Base-by-base conservation (phyloP, 2,797 vertebrate genomes). In the Schizopygopsis pylzovi region DNA sequence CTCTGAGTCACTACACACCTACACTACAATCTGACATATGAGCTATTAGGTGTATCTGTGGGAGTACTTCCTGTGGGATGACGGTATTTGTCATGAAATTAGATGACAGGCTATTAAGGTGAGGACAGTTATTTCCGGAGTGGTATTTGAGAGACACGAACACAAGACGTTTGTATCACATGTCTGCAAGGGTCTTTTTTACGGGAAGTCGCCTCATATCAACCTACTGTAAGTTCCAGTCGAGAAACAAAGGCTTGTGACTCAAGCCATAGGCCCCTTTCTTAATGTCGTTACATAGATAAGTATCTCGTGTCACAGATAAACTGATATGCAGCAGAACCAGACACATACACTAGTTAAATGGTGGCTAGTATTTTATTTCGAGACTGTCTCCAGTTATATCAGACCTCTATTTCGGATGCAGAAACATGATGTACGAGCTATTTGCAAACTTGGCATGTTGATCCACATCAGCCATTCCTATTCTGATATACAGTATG, bases 1-100 rank as follows among this genome's bases (percentile, higher is more conserved):
- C 81, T 76, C 41, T 81, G 79, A 89, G 61, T 90, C 81, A 90
- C 82, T 33, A 28, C 28, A 68, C 73, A 33, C 0, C 28, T 33
- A 33, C 28, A 33, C 28, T 22, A 11, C 18, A 39, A 86, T 18
- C 28, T 78, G 79, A 20, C 25, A 87, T 71, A 78, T 73, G 79
- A 73, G 71, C 39, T 78, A 84, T 75, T 12, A 78, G 49, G 70
- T 49, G 2, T 73, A 49, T 54, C 41, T 70, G 37, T 20, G 52
- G 67, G 41, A 56, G 83, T 47, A 68, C 83, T 85, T 88, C 87
- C 83, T 79, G 83, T 59, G 9, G 37, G 80, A 59, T 67, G 45
- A 81, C 47, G 67, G 79, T 71, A 82, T 73, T 56, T 88, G 87
- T 85, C 87, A 72, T 25, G 54, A 41, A 49, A 39, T 73, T n/a